Conservation (phyloP, 2,797 vertebrate genomes). For the Oophaga sylvatica region DNA sequence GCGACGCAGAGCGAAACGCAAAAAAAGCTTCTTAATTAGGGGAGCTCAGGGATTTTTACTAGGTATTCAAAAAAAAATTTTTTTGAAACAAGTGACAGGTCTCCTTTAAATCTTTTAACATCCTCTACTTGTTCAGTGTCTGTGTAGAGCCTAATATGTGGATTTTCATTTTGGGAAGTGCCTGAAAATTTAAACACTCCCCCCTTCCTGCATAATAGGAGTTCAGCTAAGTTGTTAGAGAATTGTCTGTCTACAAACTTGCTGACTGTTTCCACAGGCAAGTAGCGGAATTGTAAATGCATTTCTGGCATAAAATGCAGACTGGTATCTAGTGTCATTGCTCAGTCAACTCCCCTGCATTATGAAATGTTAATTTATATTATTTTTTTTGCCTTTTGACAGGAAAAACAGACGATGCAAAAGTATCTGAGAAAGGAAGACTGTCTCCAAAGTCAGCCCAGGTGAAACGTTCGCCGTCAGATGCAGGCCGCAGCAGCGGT, state of each 20-base stretch:
- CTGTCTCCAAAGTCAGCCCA: slow-evolving; percentile 85
- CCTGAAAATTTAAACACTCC: too few species aligned
- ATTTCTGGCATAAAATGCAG: neutral
- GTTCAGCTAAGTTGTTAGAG: neutral
- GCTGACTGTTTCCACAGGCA: neutral
- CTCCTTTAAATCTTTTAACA: too few species aligned
- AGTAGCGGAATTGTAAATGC: neutral
- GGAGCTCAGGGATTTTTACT: too few species aligned
- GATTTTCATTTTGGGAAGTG: too few species aligned
- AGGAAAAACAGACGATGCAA: slow-evolving; percentile 96
- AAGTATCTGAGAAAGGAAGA: slow-evolving; percentile 94
- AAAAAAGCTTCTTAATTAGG: too few species aligned
- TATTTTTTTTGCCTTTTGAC: slow-evolving; percentile 61
- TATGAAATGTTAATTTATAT: neutral
- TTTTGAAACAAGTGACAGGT: too few species aligned
- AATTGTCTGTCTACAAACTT: neutral
- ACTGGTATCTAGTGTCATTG: neutral
- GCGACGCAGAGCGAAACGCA: too few species aligned
- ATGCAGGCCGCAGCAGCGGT: slow-evolving; percentile 89
- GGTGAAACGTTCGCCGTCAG: slow-evolving; percentile 90
- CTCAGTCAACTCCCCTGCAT: neutral
- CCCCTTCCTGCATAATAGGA: too few species aligned
- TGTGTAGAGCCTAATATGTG: too few species aligned
- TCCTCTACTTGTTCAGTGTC: too few species aligned
- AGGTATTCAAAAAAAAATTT: too few species aligned